A percentile compares a stretch with the other conserved stretches of the same genome.
Evolutionary conservation across 1,140 invertebrate genomes (phyloP).

Genomic region (Caenorhabditis inopinata): DNA sequence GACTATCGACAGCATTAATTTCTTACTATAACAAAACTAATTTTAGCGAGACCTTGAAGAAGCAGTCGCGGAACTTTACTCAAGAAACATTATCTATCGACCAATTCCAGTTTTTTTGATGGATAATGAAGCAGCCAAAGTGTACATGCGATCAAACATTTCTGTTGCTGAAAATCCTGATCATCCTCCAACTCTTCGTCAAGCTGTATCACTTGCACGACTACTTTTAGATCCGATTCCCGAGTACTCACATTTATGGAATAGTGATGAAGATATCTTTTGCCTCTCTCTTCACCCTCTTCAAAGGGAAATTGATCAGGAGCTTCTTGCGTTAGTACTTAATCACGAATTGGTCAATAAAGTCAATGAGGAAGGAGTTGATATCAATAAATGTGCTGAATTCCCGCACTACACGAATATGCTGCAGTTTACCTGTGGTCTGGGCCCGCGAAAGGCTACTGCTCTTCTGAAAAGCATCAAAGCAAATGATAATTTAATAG

Average conservation of each 20-base stretch:
- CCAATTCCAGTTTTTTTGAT: slow-evolving; percentile 51
- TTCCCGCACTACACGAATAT: slow-evolving; percentile 78
- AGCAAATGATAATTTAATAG: slow-evolving; percentile 49
- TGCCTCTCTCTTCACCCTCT: slow-evolving; percentile 87
- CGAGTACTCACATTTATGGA: slow-evolving; percentile 92
- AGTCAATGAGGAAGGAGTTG: slow-evolving; percentile 78
- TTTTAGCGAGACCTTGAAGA: slow-evolving; percentile 51
- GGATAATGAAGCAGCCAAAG: slow-evolving; percentile 48
- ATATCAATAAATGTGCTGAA: slow-evolving; percentile 86
- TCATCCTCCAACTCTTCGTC: slow-evolving; percentile 58
- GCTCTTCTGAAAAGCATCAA: slow-evolving; percentile 76
- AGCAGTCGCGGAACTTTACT: slow-evolving; percentile 42
- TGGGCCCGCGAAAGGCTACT: slow-evolving; percentile 90
- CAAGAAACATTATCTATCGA: slow-evolving; percentile 33
- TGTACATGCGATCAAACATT: slow-evolving; percentile 28
- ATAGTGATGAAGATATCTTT: slow-evolving; percentile 89
- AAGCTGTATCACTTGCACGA: slow-evolving; percentile 82
- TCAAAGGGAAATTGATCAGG: slow-evolving; percentile 69
- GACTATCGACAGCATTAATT: too few relatives aligned
- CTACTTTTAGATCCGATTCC: slow-evolving; percentile 87
- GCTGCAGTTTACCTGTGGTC: slow-evolving; percentile 95
- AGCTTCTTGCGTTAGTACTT: slow-evolving; percentile 50
- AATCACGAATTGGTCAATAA: slow-evolving; percentile 60
- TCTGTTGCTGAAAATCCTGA: slow-evolving; percentile 41
- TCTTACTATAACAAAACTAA: too few relatives aligned